Percentiles rank a stretch among this genome's conserved stretches.
These are phyloP conservation scores for Acronicta psi DNA, from an alignment of 2,888 invertebrate genomes.

Conservation along the genomic window DNA sequence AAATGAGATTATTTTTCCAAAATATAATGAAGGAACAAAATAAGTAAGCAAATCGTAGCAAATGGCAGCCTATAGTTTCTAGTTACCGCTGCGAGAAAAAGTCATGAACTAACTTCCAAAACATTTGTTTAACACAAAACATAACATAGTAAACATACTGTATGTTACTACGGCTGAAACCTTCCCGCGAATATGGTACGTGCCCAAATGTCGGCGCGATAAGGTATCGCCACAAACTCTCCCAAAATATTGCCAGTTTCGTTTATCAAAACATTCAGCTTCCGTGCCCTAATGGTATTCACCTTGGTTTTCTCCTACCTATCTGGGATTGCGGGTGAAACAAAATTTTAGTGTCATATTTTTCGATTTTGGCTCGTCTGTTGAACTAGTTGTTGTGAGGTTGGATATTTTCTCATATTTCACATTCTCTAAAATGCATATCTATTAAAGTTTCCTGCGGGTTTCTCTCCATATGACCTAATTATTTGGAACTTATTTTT, in stretches of 20 bases:
- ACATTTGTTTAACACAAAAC: neutral
- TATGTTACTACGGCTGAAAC: slow-evolving; percentile 26
- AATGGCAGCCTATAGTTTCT: no score
- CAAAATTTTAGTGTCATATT: slow-evolving; percentile 11
- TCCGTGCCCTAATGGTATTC: slow-evolving; percentile 55
- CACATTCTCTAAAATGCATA: no score
- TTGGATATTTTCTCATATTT: neutral
- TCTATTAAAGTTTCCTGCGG: no score
- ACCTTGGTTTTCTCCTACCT: slow-evolving; percentile 21
- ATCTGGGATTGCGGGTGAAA: slow-evolving; percentile 13
- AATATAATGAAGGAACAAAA: no score
- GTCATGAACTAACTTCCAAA: neutral
- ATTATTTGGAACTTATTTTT: no score
- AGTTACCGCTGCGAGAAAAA: no score
- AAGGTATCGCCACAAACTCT: slow-evolving; percentile 54
- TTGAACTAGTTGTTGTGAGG: no score
- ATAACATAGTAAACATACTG: slow-evolving; percentile 7
- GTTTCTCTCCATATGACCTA: no score
- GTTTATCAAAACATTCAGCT: slow-evolving; percentile 47
- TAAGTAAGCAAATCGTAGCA: no score
- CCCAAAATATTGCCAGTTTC: slow-evolving; percentile 42
- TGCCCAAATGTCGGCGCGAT: slow-evolving; percentile 49
- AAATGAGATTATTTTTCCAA: no score
- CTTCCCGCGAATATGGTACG: slow-evolving; percentile 52
- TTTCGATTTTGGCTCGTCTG: slow-evolving; percentile 10